Base-by-base conservation (phyloP, 2,113 vertebrate genomes). In the Coreoperca whiteheadi region DNA sequence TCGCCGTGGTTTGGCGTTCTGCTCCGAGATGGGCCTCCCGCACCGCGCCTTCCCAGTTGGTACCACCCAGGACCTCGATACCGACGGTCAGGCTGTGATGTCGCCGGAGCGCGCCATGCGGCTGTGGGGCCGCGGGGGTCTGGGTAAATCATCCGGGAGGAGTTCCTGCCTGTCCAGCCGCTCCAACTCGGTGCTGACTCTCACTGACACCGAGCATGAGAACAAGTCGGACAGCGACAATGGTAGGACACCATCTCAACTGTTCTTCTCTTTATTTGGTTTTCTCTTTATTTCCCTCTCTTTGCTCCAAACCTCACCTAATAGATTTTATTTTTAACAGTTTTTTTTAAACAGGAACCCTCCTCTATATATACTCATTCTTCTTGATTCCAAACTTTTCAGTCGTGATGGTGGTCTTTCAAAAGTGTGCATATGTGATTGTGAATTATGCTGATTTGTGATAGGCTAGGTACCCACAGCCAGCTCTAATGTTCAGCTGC, bases 201-300 rank as follows among this genome's bases (percentile, higher is more conserved):
- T 99, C 43, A 99, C 98, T 9, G 98, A 99, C 93, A 99, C 98
- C 0, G 98, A 99, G 90, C 98, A 98, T 0, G 98, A 99, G 53
- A 99, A 99, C 96, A 99, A 99, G 95, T 99, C 98, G 0, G 98
- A 99, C 97, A 99, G 97, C 90, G 98, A 99, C 89, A 98, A 93
- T 1, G 98, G 98, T 99, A 96, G 82, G 93, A 87, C 18, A 3
- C 1, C 23, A 10, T 1, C 5, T 48, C 10, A 0, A 8, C 18
- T 20, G n/a, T 10, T 21, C 5, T n/a, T 61, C 4, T 63, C 10
- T 43, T 0, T 43, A 16, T 21, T 1, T 51, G 8, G 7, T 34
- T 32, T 25, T 68, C 8, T 23, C n/a, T n/a, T n/a, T n/a, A n/a
- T n/a, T 21, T 39, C 4, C 18, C 16, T 68, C 46, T 48, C 6